phyloP scores from a whole-genome alignment of 1,140 invertebrate species.

The Uloborus diversus region DNA sequence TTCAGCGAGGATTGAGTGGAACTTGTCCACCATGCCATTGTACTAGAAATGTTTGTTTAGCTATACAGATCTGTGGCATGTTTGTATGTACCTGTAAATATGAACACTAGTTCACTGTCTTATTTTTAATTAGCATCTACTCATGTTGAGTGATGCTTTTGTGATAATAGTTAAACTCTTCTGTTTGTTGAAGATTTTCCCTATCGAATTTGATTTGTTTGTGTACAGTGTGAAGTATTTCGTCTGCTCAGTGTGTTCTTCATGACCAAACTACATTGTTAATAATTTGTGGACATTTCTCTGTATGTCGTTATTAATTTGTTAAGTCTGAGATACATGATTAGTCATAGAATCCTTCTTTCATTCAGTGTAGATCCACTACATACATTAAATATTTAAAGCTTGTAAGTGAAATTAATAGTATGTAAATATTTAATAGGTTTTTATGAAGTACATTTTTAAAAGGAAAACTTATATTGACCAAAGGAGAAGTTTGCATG shows the following conservation, averaged over 20 bases:
- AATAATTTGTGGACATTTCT: too few species aligned
- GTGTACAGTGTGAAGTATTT: conserved; percentile 3
- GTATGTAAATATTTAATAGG: too few species aligned
- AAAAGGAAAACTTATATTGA: too few species aligned
- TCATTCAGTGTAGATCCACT: too few species aligned
- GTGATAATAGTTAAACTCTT: conserved; percentile 42
- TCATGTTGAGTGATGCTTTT: conserved; percentile 39
- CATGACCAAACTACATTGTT: conserved; percentile 9
- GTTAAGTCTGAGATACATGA: too few species aligned
- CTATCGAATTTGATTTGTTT: conserved; percentile 23
- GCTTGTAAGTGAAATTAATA: too few species aligned
- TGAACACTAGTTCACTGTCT: conserved; percentile 9
- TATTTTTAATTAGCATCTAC: conserved; percentile 49
- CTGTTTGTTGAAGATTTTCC: neutral
- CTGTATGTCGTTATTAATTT: too few species aligned
- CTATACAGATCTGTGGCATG: conserved; percentile 49
- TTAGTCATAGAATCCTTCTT: too few species aligned
- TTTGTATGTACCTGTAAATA: conserved; percentile 47
- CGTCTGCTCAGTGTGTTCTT: neutral
- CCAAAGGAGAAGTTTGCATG: too few species aligned
- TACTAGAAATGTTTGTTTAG: conserved; percentile 46
- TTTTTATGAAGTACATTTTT: too few species aligned
- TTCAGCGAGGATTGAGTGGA: neutral
- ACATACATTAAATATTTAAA: too few species aligned
- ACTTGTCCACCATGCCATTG: conserved; percentile 5